These are phyloP conservation scores for Illadopsis cleaveri DNA, from an alignment of 2,113 vertebrate species.

Conservation along the genomic window DNA sequence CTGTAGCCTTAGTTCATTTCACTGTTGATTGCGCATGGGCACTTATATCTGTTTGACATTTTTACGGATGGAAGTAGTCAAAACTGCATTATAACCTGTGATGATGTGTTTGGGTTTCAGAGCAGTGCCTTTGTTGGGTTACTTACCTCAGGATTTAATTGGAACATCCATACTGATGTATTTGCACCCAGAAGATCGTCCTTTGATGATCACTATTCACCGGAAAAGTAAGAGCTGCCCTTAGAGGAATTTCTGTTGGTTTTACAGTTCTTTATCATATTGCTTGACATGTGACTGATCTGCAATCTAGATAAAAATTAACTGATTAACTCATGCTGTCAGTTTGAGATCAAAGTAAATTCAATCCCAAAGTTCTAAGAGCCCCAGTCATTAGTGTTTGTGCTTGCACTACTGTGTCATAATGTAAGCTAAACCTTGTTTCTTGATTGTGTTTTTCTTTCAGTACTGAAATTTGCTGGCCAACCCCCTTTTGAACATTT, in stretches of 20 bases:
- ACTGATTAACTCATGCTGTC: neutral
- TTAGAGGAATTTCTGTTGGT: neutral
- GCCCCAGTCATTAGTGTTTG: neutral
- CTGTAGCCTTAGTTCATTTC: neutral
- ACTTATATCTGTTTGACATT: no score
- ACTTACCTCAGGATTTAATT: constrained; percentile 90
- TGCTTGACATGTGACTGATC: neutral
- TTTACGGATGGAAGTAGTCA: neutral
- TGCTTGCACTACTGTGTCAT: neutral
- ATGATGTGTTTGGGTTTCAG: constrained; percentile 59
- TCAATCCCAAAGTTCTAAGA: neutral
- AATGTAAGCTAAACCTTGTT: neutral
- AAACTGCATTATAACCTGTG: neutral
- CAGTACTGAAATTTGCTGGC: constrained; percentile 87
- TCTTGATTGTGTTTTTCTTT: neutral
- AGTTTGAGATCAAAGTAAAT: neutral
- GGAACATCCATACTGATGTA: constrained; percentile 83
- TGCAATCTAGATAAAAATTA: neutral
- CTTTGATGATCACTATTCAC: constrained; percentile 85
- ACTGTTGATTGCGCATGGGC: neutral
- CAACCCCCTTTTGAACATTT: constrained; percentile 88
- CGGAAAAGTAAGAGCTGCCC: constrained; percentile 76
- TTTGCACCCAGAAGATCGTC: constrained; percentile 86
- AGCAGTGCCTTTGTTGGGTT: constrained; percentile 90
- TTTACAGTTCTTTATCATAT: neutral